Base-by-base conservation (phyloP, 2,888 invertebrate genomes). In the Yponomeuta evonymella region DNA sequence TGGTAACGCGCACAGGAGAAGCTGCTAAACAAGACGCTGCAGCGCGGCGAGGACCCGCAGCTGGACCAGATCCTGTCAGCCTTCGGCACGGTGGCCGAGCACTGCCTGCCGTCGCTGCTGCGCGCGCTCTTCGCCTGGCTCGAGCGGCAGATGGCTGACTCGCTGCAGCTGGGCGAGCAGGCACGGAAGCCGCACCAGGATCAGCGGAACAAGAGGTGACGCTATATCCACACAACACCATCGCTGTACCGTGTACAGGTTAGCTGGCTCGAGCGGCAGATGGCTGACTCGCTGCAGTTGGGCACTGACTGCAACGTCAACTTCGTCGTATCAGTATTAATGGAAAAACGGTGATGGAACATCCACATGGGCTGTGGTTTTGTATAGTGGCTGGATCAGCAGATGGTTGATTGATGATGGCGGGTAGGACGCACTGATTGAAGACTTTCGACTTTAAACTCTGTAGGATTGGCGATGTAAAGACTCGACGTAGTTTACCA, bases 101-200 rank as follows among this genome's bases (percentile, higher is more conserved):
- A 99, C 84, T 99, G 99, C 86, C 91, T 99, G 75, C 99, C 99
- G 0, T 99, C 99, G 4, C 93, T 99, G 74, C 90, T 99, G 75
- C 94, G 96, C 72, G 98, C 98, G 2, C 90, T 99, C 68, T 97
- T 99, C 83, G 96, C 97, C 29, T 99, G 99, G 99, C 97, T 98
- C 78, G 97, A 97, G 77, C 91, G 97, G 15, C 97, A 97, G 83
- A 94, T 97, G 87, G 95, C 95, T 0, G 96, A 96, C 80, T 93
- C 93, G n/a, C 88, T 89, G 8, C 92, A 92, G 73, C 83, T 91
- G 63, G 89, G 83, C 72, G 93, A 93, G 73, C 92, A 92, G 70
- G 86, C 90, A 2, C 91, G 89, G 74, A 94, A 94, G 78, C 93
- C 94, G 2, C 92, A 93, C 72, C 94, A 93, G 73, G 94, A 94